A percentile compares a stretch with the other conserved stretches of the same genome.
phyloP scores from a whole-genome alignment of 2,888 invertebrate species.

The Pseudococcus jackbeardsleyi region DNA sequence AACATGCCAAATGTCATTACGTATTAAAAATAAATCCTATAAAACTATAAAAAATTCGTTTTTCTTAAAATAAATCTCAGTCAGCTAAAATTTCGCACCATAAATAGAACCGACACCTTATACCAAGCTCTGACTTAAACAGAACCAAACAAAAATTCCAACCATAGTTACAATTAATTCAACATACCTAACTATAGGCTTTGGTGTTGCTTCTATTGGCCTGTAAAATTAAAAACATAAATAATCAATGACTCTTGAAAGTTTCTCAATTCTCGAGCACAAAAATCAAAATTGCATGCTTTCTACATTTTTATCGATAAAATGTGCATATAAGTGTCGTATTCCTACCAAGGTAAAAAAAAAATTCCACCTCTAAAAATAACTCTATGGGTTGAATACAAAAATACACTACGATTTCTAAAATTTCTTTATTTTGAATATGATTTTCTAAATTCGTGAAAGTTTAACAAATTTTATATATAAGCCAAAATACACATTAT shows the following conservation, averaged over 20 bases:
- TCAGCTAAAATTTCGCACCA: background rate
- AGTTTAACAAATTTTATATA: conserved; percentile 47
- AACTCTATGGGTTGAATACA: background rate
- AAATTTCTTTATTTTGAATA: conserved; percentile 41
- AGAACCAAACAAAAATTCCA: conserved; percentile 34
- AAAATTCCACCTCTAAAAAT: background rate
- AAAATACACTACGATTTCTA: conserved; percentile 40
- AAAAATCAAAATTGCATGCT: background rate
- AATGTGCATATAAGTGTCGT: background rate
- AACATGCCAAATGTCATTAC: background rate
- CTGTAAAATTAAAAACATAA: conserved; percentile 56
- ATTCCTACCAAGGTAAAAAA: background rate
- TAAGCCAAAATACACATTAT: conserved; percentile 45
- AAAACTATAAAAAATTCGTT: background rate
- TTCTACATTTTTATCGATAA: background rate
- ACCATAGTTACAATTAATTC: conserved; percentile 48
- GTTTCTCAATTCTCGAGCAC: background rate
- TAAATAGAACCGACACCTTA: conserved; percentile 46
- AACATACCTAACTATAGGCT: conserved; percentile 63
- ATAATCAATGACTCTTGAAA: background rate
- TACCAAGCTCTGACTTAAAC: background rate
- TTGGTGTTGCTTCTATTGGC: conserved; percentile 61
- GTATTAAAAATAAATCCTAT: background rate
- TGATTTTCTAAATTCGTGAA: conserved; percentile 51
- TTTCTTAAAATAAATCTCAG: too few relatives aligned